A percentile compares a stretch with the other conserved stretches of the same genome.
Evolutionary conservation across 2,888 invertebrate genomes (phyloP).

Genomic region (Acrocyrtus sp.): DNA sequence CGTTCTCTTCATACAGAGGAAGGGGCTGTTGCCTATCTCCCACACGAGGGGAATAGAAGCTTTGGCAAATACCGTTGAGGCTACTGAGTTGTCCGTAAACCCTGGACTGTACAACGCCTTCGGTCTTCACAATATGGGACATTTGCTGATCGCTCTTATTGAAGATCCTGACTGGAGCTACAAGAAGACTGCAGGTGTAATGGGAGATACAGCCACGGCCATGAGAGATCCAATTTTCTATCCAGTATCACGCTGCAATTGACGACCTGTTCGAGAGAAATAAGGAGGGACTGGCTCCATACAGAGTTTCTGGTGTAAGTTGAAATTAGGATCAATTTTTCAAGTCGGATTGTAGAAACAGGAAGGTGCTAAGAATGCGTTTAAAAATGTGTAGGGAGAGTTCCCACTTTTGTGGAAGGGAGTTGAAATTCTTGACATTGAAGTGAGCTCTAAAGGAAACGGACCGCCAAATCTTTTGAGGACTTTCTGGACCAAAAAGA

Average conservation of each 20-base stretch:
- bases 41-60: conserved; percentile 31
- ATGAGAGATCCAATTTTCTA: conserved; percentile 48
- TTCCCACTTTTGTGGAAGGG: conserved; percentile 55
- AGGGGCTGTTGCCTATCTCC: conserved; percentile 17
- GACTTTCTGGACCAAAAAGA: conserved; percentile 44
- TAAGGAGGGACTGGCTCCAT: conserved; percentile 77
- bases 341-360: no score
- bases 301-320: conserved; percentile 65
- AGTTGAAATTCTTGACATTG: conserved; percentile 30
- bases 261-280: conserved; percentile 77
- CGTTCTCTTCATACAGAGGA: neutral
- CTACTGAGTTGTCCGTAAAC: conserved; percentile 39
- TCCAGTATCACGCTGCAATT: conserved; percentile 20
- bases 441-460: conserved; percentile 26
- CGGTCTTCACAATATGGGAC: conserved; percentile 44
- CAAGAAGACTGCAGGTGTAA: conserved; percentile 27
- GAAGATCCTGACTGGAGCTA: conserved; percentile 35
- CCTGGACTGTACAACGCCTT: conserved; percentile 27
- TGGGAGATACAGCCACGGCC: conserved; percentile 26
- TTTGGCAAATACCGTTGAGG: conserved; percentile 37
- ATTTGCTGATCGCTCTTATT: conserved; percentile 32
- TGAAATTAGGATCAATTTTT: no score
- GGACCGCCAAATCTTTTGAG: conserved; percentile 32
- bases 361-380: no score
- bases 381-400: conserved; percentile 32